phyloP scores from a whole-genome alignment of 2,113 vertebrate genomes.

The Gavialis gangeticus region DNA sequence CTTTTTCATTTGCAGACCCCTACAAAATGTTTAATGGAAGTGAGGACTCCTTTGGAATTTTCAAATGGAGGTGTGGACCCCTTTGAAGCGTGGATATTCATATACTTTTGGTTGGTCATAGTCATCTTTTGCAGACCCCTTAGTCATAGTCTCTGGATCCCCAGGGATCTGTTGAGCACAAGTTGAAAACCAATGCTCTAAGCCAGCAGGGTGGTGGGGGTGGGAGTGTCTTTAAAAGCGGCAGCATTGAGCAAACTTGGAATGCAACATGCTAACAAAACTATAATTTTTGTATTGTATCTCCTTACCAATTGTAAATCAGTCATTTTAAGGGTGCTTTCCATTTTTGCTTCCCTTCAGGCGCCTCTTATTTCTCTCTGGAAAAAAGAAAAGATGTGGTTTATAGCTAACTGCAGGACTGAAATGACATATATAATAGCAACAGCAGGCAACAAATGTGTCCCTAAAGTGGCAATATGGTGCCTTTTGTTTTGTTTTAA shows the following conservation, averaged over 20 bases:
- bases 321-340: conserved; percentile 86
- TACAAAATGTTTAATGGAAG: too few species aligned
- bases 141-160: too few species aligned
- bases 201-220: conserved; percentile 8
- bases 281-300: conserved; percentile 80
- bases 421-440: conserved; percentile 87
- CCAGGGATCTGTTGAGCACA: too few species aligned
- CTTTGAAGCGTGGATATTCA: too few species aligned
- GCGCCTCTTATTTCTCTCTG: conserved; percentile 84
- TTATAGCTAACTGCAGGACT: conserved; percentile 86
- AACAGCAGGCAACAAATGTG: conserved; percentile 88
- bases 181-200: background rate
- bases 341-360: conserved; percentile 83
- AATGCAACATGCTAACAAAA: conserved; percentile 61
- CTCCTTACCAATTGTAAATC: conserved; percentile 83
- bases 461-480: conserved; percentile 87
- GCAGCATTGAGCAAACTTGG: background rate
- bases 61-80: too few species aligned
- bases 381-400: conserved; percentile 86
- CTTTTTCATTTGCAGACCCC: background rate
- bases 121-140: too few species aligned
- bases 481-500: conserved; percentile 87
- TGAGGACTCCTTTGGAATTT: too few species aligned
- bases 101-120: too few species aligned
- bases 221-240: conserved; percentile 17